These are phyloP conservation scores for Acestrorhynchus altus DNA, from an alignment of 2,797 vertebrate genomes.

Conservation along the genomic window DNA sequence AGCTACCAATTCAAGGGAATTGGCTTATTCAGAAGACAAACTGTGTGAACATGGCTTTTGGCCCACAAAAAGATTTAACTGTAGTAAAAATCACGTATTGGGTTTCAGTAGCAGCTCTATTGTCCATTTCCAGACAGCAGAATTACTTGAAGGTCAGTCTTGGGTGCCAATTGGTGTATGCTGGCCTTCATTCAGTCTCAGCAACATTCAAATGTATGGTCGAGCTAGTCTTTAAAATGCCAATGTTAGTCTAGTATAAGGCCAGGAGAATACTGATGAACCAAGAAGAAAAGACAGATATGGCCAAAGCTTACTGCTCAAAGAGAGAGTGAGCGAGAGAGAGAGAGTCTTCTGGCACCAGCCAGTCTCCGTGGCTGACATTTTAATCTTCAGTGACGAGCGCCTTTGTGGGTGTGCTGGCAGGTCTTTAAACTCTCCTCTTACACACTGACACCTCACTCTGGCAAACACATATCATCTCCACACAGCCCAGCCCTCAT, in stretches of 20 bases:
- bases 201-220: no score
- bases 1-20: no score
- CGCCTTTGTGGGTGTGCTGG: constrained; percentile 47
- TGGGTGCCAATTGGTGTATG: no score
- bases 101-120: no score
- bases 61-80: no score
- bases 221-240: no score
- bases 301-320: not conserved
- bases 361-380: constrained; percentile 55
- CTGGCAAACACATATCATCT: constrained; percentile 7
- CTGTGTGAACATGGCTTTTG: no score
- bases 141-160: no score
- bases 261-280: not conserved
- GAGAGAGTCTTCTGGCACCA: constrained; percentile 29
- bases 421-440: constrained; percentile 47
- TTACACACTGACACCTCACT: constrained; percentile 22
- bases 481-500: not conserved
- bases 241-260: not conserved
- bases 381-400: constrained; percentile 61
- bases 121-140: no score
- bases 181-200: no score
- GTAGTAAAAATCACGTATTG: no score
- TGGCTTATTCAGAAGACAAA: no score
- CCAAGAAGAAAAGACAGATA: not conserved
- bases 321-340: constrained; percentile 2